Evolutionary conservation across 2,888 invertebrate species (phyloP).

Genomic region (Archips crataeganus): DNA sequence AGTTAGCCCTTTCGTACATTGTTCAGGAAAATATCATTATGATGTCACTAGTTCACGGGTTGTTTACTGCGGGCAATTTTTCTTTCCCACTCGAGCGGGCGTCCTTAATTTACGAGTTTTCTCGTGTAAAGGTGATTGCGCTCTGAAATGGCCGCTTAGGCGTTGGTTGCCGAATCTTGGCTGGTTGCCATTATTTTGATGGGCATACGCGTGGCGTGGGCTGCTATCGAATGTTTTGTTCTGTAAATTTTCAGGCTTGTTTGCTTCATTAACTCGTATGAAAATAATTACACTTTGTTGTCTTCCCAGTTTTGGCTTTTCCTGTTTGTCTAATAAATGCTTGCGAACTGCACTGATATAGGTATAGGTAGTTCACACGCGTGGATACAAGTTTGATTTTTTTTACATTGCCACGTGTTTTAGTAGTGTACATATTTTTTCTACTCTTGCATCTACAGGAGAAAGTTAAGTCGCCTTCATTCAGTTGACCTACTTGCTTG

Average conservation of each 20-base stretch:
- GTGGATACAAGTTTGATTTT: not conserved
- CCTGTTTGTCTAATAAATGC: not conserved
- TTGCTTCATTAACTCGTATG: slow-evolving; percentile 19
- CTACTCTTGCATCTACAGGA: not conserved
- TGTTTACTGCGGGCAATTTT: slow-evolving; percentile 55
- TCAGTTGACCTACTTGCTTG: no score
- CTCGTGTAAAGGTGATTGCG: slow-evolving; percentile 77
- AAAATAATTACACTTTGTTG: slow-evolving; percentile 31
- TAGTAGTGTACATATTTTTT: not conserved
- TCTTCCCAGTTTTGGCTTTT: slow-evolving; percentile 17
- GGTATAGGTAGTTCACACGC: not conserved
- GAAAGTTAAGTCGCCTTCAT: not conserved
- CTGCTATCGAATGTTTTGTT: slow-evolving; percentile 72
- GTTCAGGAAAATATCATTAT: slow-evolving; percentile 32
- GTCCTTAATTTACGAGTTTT: slow-evolving; percentile 67
- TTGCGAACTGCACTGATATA: not conserved
- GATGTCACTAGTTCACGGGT: slow-evolving; percentile 43
- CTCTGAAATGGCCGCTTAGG: slow-evolving; percentile 65
- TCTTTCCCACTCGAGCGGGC: slow-evolving; percentile 53
- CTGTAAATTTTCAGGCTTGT: slow-evolving; percentile 47
- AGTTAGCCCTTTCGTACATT: slow-evolving; percentile 11
- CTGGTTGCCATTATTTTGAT: slow-evolving; percentile 82
- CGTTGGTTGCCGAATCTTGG: slow-evolving; percentile 70
- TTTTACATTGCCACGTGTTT: not conserved
- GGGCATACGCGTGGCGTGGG: slow-evolving; percentile 70